phyloP scores from a whole-genome alignment of 2,113 vertebrate species.

The Pteruthius melanotis region DNA sequence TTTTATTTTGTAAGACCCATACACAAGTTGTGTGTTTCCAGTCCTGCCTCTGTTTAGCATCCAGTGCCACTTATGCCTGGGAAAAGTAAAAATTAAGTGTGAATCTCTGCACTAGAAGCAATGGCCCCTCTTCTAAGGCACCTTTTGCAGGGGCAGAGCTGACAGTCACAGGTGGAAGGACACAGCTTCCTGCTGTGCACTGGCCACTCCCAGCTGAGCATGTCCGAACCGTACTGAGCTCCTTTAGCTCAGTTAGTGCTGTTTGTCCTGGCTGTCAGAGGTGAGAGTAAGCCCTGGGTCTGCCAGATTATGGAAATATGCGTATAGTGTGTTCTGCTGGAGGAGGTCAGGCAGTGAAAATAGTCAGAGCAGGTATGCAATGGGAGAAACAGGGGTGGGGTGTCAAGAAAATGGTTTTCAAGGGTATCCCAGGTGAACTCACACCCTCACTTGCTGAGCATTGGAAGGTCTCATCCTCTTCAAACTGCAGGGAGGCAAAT shows the following conservation, averaged over 20 bases:
- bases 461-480: neutral
- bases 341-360: neutral
- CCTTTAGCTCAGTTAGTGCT: neutral
- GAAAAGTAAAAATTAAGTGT: neutral
- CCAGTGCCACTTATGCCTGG: neutral
- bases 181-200: neutral
- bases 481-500: neutral
- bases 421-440: neutral
- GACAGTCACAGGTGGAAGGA: neutral
- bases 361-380: neutral
- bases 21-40: neutral
- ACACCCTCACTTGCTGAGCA: neutral
- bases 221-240: neutral
- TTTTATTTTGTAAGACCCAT: neutral
- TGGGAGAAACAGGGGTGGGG: fast-evolving
- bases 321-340: neutral
- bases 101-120: neutral
- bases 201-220: neutral
- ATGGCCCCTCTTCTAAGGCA: neutral
- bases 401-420: neutral
- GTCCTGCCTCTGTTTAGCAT: neutral
- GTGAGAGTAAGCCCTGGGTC: neutral
- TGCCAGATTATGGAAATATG: neutral
- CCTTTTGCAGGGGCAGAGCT: neutral
- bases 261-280: neutral